Percentiles rank a stretch among this genome's conserved stretches.
Conservation (phyloP, 1,140 invertebrate genomes). For the Centruroides sculpturatus region DNA sequence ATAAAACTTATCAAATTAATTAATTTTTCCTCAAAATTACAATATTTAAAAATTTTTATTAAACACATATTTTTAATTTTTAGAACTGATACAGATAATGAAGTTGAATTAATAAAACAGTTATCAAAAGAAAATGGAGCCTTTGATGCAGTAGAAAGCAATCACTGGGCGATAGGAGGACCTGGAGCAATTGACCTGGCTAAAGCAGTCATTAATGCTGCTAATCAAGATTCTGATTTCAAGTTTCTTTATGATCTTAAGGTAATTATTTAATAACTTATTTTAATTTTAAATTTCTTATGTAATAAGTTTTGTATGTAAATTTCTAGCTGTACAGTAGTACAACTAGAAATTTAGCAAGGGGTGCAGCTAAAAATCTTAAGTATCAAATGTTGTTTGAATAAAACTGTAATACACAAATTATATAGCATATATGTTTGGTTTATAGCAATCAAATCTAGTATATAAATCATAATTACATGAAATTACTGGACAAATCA, state of each 20-base stretch:
- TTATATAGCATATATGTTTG: not conserved
- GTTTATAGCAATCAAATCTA: too few relatives aligned
- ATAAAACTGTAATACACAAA: not conserved
- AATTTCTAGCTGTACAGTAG: too few relatives aligned
- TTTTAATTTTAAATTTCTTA: too few relatives aligned
- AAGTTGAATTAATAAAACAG: conserved; percentile 63
- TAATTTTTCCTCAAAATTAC: too few relatives aligned
- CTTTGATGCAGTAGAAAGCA: conserved; percentile 67
- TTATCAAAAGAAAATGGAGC: conserved; percentile 61
- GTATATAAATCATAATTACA: too few relatives aligned
- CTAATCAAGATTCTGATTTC: conserved; percentile 40
- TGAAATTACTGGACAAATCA: too few relatives aligned
- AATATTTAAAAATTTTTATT: not conserved
- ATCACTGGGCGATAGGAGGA: conserved; percentile 84
- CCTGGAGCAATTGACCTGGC: conserved; percentile 70
- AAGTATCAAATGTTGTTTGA: too few relatives aligned
- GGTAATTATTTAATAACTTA: conserved; percentile 7
- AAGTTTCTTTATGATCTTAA: conserved; percentile 72
- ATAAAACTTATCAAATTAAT: too few relatives aligned
- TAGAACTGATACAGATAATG: conserved; percentile 71
- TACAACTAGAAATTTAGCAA: too few relatives aligned
- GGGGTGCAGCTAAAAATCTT: too few relatives aligned
- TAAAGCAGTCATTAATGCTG: conserved; percentile 67
- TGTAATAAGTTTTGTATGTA: too few relatives aligned
- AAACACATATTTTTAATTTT: conserved; percentile 17